Base-by-base conservation (phyloP, 2,797 vertebrate genomes). In the Champsocephalus esox region DNA sequence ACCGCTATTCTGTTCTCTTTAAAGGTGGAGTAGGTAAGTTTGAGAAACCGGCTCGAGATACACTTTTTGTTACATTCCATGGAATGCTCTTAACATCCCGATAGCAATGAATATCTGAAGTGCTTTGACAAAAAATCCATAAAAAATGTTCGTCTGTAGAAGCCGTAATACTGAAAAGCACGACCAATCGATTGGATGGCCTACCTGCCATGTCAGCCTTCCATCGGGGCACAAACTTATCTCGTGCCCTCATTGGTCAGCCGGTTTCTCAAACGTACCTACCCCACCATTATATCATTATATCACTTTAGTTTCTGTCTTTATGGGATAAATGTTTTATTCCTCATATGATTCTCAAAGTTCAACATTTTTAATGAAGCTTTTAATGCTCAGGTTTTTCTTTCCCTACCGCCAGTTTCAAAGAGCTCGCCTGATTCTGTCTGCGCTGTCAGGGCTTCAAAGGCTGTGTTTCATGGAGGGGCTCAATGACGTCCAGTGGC, bases 351-450 rank as follows among this genome's bases (percentile, higher is more conserved):
- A 32, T 82, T 77, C 73, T 69, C 50, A 50, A 67, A 81, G 44
- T 68, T 38, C 43, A 70, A 59, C 21, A 38, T 79, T 77, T 87
- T 83, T 74, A 87, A 85, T 74, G 56, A 58, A 41, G 58, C 79
- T 82, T 86, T 88, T 86, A 85, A 85, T 0, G 63, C 80, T 79
- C 32, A 70, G 44, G 58, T 85, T 89, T 89, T 85, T 65, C 70
- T 82, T 80, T 88, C 81, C 85, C 75, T 60, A 51, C 65, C 74
- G 62, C 57, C 74, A 32, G 64, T 88, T 87, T 91, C 89, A 92
- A 89, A 90, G 89, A 81, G 73, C 84, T 91, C 90, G 89, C 88
- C 91, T 89, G 87, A 86, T 90, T 92, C 89, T 92, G 90, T 91
- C 83, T 78, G 73, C 64, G 70, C 88, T 86, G 88, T 92, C 89